Base-by-base conservation (phyloP, 1,140 invertebrate genomes). In the Ladona fulva region DNA sequence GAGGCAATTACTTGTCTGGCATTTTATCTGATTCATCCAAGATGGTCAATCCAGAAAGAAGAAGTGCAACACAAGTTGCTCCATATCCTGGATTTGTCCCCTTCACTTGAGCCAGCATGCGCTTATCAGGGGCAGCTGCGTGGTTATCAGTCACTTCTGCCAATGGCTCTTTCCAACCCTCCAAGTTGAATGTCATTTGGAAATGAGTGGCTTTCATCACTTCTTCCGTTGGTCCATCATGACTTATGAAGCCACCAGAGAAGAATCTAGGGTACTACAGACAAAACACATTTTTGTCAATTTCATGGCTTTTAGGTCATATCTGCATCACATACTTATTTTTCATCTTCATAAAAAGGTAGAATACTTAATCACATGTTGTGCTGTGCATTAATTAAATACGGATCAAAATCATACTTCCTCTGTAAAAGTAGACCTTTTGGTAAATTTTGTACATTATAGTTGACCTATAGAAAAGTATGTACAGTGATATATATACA, bases 81-180 rank as follows among this genome's bases (percentile, higher is more conserved):
- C 93, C 91, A 86, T 98, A 98, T 74, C 91, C 95, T 24, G 94
- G 91, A 86, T 96, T 93, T 76, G 81, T 82, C 22, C 89, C 90
- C 76, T 78, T 81, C 29, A 92, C 86, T 86, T 86, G 89, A 0
- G 90, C 91, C 44, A 90, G 87, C 25, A 95, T 84, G 42, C 86
- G 88, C 82, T 92, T 93, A 77, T 91, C 89, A 3, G 92, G 91
- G 74, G 87, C 83, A 5, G 86, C 84, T 0, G 84, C 85, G 80
- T 91, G 90, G 74, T 91, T 83, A 81, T 92, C 90, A 0, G 87
- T 86, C 42, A 87, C 84, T 79, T 92, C 89, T 11, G 86, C 80
- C 59, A 90, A 82, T 78, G 90, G 89, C 42, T 84, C 83, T 0
- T 85, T 85, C 94, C 95, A 97, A 0, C 96, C 96, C 76, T 88